Percentiles rank a stretch among this genome's conserved stretches.
These are phyloP conservation scores for Prochilodus magdalenae DNA, from an alignment of 2,113 vertebrate species.

Conservation along the genomic window DNA sequence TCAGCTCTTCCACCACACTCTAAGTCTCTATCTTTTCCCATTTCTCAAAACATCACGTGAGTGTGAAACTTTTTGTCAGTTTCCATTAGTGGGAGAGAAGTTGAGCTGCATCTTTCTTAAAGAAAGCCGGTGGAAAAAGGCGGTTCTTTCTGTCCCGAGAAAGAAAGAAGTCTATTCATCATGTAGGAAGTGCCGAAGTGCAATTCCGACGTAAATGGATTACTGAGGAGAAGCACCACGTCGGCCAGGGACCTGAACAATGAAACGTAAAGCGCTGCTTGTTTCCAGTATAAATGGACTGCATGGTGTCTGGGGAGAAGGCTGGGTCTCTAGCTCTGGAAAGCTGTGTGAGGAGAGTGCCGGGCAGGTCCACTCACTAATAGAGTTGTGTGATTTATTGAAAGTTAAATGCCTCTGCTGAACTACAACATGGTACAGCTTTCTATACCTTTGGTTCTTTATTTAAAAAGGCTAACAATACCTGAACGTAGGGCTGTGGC, in stretches of 20 bases:
- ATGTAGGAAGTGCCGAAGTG: slow-evolving; percentile 71
- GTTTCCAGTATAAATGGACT: slow-evolving; percentile 51
- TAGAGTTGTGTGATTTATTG: background rate
- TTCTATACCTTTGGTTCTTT: no score
- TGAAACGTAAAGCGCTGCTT: slow-evolving; percentile 50
- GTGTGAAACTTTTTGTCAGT: slow-evolving; percentile 28
- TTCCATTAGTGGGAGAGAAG: slow-evolving; percentile 61
- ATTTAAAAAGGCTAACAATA: no score
- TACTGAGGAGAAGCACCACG: slow-evolving; percentile 66
- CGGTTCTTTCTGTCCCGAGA: slow-evolving; percentile 61
- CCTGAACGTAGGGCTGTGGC: no score
- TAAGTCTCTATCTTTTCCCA: background rate
- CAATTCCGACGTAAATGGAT: slow-evolving; percentile 75
- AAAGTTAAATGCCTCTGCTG: background rate
- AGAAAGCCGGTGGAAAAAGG: background rate
- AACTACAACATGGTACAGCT: background rate
- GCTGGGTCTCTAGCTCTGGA: slow-evolving; percentile 43
- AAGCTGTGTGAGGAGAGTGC: background rate
- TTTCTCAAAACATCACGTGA: slow-evolving; percentile 23
- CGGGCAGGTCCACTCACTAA: background rate
- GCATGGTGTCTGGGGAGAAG: slow-evolving; percentile 38
- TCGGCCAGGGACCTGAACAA: slow-evolving; percentile 51
- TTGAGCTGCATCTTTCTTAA: slow-evolving; percentile 54
- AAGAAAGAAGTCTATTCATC: slow-evolving; percentile 75
- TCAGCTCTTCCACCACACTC: slow-evolving; percentile 29